phyloP scores from a whole-genome alignment of 2,113 vertebrate species.

The Hippocampus guttulatus region DNA sequence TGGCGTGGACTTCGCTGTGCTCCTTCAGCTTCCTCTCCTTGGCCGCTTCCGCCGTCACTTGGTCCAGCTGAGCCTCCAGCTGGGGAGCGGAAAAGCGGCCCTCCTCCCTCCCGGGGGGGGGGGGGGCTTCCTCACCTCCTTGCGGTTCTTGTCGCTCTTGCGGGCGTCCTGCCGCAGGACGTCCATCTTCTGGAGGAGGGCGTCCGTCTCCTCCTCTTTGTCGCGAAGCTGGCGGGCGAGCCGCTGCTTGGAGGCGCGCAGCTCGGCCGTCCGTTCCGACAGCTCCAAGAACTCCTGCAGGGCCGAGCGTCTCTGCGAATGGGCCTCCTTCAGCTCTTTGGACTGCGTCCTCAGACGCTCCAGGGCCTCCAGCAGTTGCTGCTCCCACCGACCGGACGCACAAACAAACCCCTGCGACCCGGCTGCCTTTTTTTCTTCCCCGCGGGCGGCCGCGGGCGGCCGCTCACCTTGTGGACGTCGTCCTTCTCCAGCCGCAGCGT shows the following conservation, averaged over 20 bases:
- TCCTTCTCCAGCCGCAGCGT: conserved; percentile 85
- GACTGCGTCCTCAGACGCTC: conserved; percentile 86
- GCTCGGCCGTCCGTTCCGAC: conserved; percentile 85
- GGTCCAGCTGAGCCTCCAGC: conserved; percentile 90
- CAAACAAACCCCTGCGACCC: too few relatives aligned
- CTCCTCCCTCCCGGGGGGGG: too few relatives aligned
- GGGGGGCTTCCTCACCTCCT: conserved; percentile 75
- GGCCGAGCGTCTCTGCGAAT: conserved; percentile 87
- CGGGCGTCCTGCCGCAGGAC: conserved; percentile 84
- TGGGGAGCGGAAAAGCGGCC: conserved; percentile 35
- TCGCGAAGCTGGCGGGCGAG: conserved; percentile 87
- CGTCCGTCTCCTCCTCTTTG: conserved; percentile 91
- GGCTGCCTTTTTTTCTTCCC: too few relatives aligned
- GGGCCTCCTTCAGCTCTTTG: conserved; percentile 89
- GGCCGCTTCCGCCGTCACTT: conserved; percentile 81
- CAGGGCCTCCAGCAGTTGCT: conserved; percentile 88
- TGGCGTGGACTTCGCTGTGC: conserved; percentile 87
- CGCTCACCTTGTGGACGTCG: conserved; percentile 87
- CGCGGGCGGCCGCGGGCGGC: too few relatives aligned
- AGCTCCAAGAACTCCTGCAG: conserved; percentile 91
- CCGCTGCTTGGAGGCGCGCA: conserved; percentile 88
- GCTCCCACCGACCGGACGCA: neutral
- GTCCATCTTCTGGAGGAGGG: conserved; percentile 84
- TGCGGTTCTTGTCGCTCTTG: conserved; percentile 84
- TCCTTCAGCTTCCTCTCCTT: conserved; percentile 92